phyloP scores from a whole-genome alignment of 2,797 vertebrate species.

The Selene dorsalis region DNA sequence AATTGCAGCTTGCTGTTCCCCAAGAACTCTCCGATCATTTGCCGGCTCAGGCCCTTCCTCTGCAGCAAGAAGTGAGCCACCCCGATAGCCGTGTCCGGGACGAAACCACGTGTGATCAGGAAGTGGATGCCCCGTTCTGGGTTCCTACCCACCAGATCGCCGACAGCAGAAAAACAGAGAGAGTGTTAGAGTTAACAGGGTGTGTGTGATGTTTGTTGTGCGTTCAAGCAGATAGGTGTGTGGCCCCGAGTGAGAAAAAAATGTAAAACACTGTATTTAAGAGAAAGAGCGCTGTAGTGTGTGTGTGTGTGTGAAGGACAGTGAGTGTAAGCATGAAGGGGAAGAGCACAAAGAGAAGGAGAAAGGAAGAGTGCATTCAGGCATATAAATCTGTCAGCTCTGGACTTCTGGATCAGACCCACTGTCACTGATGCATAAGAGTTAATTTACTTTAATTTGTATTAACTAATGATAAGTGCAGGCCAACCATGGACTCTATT shows the following conservation, averaged over 20 bases:
- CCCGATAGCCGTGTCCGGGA: slow-evolving; percentile 97
- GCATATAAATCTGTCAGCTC: slow-evolving; percentile 64
- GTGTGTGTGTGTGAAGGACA: background rate
- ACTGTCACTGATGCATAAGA: slow-evolving; percentile 69
- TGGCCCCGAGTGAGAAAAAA: slow-evolving; percentile 35
- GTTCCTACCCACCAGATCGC: slow-evolving; percentile 86
- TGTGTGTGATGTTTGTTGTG: slow-evolving; percentile 34
- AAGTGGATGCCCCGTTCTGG: slow-evolving; percentile 99
- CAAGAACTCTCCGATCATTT: slow-evolving; percentile 99
- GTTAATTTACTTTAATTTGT: slow-evolving; percentile 76
- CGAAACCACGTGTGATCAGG: slow-evolving; percentile 96
- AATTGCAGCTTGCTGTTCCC: slow-evolving; percentile 99
- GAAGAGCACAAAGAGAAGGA: slow-evolving; percentile 22
- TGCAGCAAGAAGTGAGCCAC: slow-evolving; percentile 98
- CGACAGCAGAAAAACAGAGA: slow-evolving; percentile 48
- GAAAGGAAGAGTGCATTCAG: slow-evolving; percentile 50
- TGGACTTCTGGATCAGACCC: slow-evolving; percentile 61
- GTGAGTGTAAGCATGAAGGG: background rate
- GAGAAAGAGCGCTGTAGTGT: slow-evolving; percentile 18
- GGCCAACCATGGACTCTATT: slow-evolving; percentile 66
- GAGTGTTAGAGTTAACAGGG: slow-evolving; percentile 36
- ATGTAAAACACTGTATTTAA: slow-evolving; percentile 29
- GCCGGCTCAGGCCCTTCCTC: slow-evolving; percentile 96
- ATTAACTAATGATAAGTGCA: slow-evolving; percentile 70
- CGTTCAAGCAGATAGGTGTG: slow-evolving; percentile 38